A percentile compares a stretch with the other conserved stretches of the same genome.
These are phyloP conservation scores for Haplotaxodon microlepis DNA, from an alignment of 2,113 vertebrate species.

Conservation along the genomic window DNA sequence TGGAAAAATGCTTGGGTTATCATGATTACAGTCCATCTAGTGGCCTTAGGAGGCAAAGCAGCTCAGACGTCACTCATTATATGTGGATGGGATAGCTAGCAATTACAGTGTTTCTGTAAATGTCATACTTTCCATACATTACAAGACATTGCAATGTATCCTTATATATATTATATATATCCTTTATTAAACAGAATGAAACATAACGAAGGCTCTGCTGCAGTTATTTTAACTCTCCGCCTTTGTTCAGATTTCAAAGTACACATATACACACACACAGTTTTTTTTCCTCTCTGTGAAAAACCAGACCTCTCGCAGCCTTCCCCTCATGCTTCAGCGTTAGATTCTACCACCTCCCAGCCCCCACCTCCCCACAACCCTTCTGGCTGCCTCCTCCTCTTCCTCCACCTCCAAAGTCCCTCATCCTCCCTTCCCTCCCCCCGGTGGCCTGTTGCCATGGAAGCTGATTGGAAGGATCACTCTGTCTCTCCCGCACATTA, in stretches of 20 bases:
- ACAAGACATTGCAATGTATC: neutral
- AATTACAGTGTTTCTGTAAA: neutral
- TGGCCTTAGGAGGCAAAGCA: neutral
- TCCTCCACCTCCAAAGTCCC: neutral
- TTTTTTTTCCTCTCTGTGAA: neutral
- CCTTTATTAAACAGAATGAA: neutral
- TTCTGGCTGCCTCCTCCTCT: slow-evolving; percentile 28
- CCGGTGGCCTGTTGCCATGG: slow-evolving; percentile 67
- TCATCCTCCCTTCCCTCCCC: neutral
- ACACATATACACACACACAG: neutral
- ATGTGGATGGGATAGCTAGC: neutral
- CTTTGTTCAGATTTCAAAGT: neutral
- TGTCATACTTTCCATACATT: neutral
- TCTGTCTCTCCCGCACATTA: slow-evolving; percentile 40
- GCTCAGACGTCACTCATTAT: neutral
- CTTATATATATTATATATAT: neutral
- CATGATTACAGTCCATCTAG: neutral
- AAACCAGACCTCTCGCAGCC: neutral
- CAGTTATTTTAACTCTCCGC: neutral
- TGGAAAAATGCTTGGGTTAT: neutral
- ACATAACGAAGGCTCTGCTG: neutral
- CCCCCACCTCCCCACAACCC: slow-evolving; percentile 48
- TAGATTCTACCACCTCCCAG: slow-evolving; percentile 28
- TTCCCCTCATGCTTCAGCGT: neutral
- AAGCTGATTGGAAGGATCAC: slow-evolving; percentile 65